Percentiles rank a stretch among this genome's conserved stretches.
Evolutionary conservation across 92 coral and sea anemone species (phyloP).

Genomic region (Paragorgia papillata): DNA sequence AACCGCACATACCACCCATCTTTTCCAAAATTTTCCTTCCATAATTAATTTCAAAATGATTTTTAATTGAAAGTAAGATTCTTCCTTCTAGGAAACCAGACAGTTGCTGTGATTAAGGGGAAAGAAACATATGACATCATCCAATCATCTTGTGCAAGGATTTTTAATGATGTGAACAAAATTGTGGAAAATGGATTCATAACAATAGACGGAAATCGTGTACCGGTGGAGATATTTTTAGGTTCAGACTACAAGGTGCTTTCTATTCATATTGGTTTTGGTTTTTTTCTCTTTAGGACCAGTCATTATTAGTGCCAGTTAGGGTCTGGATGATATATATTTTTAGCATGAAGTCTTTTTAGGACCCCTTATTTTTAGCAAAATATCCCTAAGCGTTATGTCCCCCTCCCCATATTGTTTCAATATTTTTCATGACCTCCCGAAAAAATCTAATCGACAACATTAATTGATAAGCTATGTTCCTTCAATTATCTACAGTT

Average conservation of each 20-base stretch:
- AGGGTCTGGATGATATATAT: slow-evolving; percentile 16
- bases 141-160: slow-evolving; percentile 31
- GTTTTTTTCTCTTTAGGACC: background rate
- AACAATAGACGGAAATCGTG: no score
- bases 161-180: no score
- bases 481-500: slow-evolving; percentile 11
- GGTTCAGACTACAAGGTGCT: slow-evolving; percentile 21
- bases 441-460: background rate
- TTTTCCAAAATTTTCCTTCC: background rate
- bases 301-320: no score
- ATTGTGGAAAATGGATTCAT: no score
- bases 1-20: slow-evolving; percentile 29
- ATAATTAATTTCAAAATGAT: background rate
- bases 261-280: background rate
- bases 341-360: background rate
- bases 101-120: slow-evolving; percentile 29
- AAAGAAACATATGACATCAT: slow-evolving; percentile 15
- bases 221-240: no score
- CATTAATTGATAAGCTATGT: slow-evolving; percentile 10
- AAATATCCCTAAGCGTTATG: slow-evolving; percentile 3
- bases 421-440: slow-evolving; percentile 1
- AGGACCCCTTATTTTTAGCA: slow-evolving; percentile 23
- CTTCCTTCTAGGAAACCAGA: no score
- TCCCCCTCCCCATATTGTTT: slow-evolving; percentile 10
- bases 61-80: slow-evolving; percentile 9